phyloP scores from a whole-genome alignment of 2,797 vertebrate species.

The Mormyrops attenuatus region DNA sequence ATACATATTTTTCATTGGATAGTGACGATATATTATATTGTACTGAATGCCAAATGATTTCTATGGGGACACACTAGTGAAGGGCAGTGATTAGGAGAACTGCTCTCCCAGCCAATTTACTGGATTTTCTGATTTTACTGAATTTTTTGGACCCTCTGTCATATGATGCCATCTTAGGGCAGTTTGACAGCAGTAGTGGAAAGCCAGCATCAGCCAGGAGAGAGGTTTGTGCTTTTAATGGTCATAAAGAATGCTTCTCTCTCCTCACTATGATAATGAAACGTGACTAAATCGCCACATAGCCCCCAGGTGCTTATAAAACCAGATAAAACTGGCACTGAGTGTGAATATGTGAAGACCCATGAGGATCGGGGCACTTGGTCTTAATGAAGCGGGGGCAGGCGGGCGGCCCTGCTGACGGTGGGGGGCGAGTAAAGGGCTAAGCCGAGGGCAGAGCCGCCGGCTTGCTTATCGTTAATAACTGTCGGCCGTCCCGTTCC shows the following conservation, averaged over 20 bases:
- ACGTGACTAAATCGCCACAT: background rate
- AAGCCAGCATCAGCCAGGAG: background rate
- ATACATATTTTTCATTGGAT: background rate
- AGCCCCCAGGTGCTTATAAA: background rate
- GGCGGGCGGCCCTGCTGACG: background rate
- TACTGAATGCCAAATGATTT: background rate
- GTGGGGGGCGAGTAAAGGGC: background rate
- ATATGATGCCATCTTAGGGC: background rate
- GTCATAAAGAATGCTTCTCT: background rate
- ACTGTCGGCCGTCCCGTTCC: background rate
- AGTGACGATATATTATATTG: background rate
- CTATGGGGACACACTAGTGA: background rate
- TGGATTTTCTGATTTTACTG: background rate
- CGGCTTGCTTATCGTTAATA: background rate
- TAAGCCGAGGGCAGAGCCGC: background rate
- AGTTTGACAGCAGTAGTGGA: background rate
- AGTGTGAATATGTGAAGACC: background rate
- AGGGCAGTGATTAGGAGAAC: background rate
- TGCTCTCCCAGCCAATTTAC: background rate
- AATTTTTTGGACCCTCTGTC: background rate
- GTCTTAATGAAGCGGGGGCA: background rate
- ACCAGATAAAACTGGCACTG: slow-evolving; percentile 1
- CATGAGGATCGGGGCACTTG: background rate
- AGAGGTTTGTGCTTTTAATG: background rate
- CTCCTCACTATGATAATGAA: background rate